These are phyloP conservation scores for Chironomus striatipennis DNA, from an alignment of 1,140 invertebrate genomes.

Conservation along the genomic window DNA sequence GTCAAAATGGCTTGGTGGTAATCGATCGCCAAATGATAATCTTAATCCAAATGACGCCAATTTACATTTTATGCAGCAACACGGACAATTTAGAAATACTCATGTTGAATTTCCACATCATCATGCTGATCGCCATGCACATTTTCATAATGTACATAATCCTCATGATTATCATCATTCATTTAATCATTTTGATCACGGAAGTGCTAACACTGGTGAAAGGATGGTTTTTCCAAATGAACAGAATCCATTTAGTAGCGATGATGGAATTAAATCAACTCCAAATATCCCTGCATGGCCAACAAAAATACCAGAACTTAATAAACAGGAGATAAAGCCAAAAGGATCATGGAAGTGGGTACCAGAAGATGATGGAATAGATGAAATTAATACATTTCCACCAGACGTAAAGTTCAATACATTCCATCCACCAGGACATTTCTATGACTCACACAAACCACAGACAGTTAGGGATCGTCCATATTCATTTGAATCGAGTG, in stretches of 20 bases:
- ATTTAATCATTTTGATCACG: not conserved
- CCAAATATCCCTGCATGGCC: not conserved
- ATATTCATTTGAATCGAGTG: not conserved
- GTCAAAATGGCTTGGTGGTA: not conserved
- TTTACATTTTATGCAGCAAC: not conserved
- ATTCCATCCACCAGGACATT: not conserved
- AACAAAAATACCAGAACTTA: not conserved
- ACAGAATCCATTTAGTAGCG: not conserved
- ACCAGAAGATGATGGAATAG: not conserved
- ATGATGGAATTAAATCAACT: not conserved
- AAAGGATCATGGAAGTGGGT: conserved; percentile 6
- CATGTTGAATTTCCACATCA: not conserved
- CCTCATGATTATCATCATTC: not conserved
- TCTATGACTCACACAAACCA: not conserved
- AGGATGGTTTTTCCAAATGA: not conserved
- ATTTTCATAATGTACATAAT: not conserved
- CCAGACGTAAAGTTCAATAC: not conserved
- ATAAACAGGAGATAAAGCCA: not conserved
- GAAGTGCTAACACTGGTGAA: not conserved
- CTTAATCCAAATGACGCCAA: not conserved
- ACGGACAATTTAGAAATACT: not conserved
- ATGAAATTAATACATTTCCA: not conserved
- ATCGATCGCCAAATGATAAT: not conserved
- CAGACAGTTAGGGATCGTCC: conserved; percentile 10
- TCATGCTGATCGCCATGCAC: not conserved